phyloP scores from a whole-genome alignment of 2,797 vertebrate species.

The Scleropages formosus region DNA sequence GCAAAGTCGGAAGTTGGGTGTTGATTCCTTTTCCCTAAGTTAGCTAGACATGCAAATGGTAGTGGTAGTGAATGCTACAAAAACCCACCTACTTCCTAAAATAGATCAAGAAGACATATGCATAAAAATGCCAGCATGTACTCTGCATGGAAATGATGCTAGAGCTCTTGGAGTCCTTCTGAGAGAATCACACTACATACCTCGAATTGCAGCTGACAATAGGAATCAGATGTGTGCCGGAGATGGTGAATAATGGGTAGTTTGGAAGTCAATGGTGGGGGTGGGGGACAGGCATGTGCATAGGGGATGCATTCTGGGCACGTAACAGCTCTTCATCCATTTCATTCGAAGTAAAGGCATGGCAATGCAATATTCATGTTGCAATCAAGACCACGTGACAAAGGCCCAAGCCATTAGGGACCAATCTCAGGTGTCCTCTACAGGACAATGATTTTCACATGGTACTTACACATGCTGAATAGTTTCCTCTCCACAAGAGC shows the following conservation, averaged over 20 bases:
- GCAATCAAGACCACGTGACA: constrained; percentile 87
- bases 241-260: background rate
- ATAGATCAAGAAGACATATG: too few relatives aligned
- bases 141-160: constrained; percentile 34
- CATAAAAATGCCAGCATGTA: background rate
- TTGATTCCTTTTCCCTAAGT: too few relatives aligned
- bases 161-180: constrained; percentile 41
- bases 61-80: too few relatives aligned
- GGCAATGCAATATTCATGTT: constrained; percentile 82
- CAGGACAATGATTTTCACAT: constrained; percentile 83
- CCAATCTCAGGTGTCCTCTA: constrained; percentile 83
- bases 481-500: constrained; percentile 75
- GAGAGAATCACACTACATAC: constrained; percentile 30
- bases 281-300: background rate
- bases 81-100: too few relatives aligned
- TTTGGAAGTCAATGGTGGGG: background rate
- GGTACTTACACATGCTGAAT: constrained; percentile 83
- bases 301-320: constrained; percentile 66
- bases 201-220: constrained; percentile 55
- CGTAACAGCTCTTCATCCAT: constrained; percentile 82
- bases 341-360: constrained; percentile 77
- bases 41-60: too few relatives aligned
- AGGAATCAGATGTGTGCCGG: constrained; percentile 40
- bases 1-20: too few relatives aligned
- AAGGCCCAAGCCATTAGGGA: constrained; percentile 81